phyloP scores from a whole-genome alignment of 2,888 invertebrate genomes.

The Lasioglossum figueresi region DNA sequence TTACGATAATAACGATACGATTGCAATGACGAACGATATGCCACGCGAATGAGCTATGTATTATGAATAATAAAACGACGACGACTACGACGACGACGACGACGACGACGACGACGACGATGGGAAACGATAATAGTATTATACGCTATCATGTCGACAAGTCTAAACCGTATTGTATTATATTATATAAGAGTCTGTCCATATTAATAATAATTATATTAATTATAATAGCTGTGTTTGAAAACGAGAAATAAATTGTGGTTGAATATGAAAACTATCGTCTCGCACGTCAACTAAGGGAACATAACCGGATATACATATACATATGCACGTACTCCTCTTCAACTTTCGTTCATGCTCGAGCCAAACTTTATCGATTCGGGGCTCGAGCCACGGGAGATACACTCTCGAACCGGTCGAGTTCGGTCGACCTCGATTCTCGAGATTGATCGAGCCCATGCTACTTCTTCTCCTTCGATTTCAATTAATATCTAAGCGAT shows the following conservation, averaged over 20 bases:
- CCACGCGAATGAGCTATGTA: constrained; percentile 75
- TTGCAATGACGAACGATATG: constrained; percentile 73
- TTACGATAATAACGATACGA: constrained; percentile 61
- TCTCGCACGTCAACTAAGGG: constrained; percentile 10
- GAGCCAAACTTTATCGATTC: constrained; percentile 47
- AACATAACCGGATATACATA: not conserved
- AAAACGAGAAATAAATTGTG: constrained; percentile 85
- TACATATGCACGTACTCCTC: constrained; percentile 2
- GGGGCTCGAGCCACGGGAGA: constrained; percentile 18
- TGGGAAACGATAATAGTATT: constrained; percentile 83
- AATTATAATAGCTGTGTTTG: constrained; percentile 85
- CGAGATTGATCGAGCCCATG: constrained; percentile 42
- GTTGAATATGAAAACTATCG: constrained; percentile 82
- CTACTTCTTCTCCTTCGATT: constrained; percentile 24
- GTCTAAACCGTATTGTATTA: constrained; percentile 84
- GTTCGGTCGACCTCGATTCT: constrained; percentile 31
- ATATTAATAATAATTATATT: constrained; percentile 84
- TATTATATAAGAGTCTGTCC: constrained; percentile 84
- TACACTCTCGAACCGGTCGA: constrained; percentile 34
- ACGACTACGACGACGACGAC: constrained; percentile 67
- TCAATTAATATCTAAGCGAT: constrained; percentile 33
- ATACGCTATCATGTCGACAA: constrained; percentile 83
- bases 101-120: constrained; percentile 77
- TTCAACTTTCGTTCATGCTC: constrained; percentile 37
- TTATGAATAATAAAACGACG: constrained; percentile 75